Base-by-base conservation (phyloP, 2,888 invertebrate species). In the Zeuzera pyrina region DNA sequence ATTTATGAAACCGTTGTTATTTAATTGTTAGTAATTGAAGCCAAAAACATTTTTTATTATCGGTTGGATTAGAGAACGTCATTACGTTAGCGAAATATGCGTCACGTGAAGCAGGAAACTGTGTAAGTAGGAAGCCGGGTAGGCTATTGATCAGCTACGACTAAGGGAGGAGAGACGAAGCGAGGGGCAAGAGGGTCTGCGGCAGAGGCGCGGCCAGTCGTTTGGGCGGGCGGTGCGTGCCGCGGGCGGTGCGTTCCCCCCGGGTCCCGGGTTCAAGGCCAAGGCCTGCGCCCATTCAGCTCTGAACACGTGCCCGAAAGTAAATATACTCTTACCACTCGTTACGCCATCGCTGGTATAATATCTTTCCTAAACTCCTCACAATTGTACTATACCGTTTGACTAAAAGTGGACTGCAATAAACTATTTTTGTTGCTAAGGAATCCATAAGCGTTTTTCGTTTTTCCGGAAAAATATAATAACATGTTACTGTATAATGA, bases 301-400 rank as follows among this genome's bases (percentile, higher is more conserved):
- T 64, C 65, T 48, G 64, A 70, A 69, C 81, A 81, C 81, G 81
- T 79, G 81, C 69, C 73, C 62, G 58, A 72, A 77, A 74, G 78
- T 81, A 81, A 81, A 81, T 78, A 79, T 78, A 74, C 68, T 63
- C 61, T 55, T 54, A 55, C 57, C 41, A 49, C 49, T 49, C 47
- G 67, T 72, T 71, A 71, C 70, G 65, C 61, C 60, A 64, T 54
- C 56, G 50, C 33, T 49, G 53, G 50, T 53, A 65, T 64, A 61
- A 64, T 57, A 49, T n/a, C n/a, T n/a, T n/a, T n/a, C n/a, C n/a
- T n/a, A n/a, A n/a, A n/a, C n/a, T n/a, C n/a, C n/a, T n/a, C n/a
- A n/a, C n/a, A n/a, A n/a, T n/a, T n/a, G n/a, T n/a, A n/a, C n/a
- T n/a, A n/a, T n/a, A n/a, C n/a, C n/a, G n/a, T n/a, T n/a, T n/a